Evolutionary conservation across 2,888 invertebrate species (phyloP).

Genomic region (Cyclophora albipunctata): DNA sequence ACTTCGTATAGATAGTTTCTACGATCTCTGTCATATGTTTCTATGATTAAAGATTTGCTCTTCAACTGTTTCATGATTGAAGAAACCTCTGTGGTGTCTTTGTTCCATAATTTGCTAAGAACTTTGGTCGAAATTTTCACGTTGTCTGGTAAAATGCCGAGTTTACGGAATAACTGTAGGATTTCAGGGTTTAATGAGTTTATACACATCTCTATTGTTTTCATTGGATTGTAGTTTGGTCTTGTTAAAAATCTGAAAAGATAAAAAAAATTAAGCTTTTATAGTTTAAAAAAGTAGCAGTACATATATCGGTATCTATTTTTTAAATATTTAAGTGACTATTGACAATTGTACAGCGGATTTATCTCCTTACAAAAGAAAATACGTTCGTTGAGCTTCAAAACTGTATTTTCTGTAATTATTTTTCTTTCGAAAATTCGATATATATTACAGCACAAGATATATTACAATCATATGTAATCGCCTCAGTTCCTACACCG

Average conservation of each 20-base stretch:
- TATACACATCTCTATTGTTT: conserved; percentile 77
- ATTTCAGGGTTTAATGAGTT: conserved; percentile 68
- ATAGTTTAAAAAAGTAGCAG: too few relatives aligned
- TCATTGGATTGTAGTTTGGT: conserved; percentile 55
- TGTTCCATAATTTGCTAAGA: conserved; percentile 57
- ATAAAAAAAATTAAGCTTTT: too few relatives aligned
- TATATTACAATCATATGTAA: too few relatives aligned
- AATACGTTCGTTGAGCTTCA: too few relatives aligned
- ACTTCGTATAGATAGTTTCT: conserved; percentile 81
- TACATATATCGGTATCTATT: too few relatives aligned
- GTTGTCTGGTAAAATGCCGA: conserved; percentile 81
- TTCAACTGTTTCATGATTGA: conserved; percentile 78
- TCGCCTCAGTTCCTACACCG: too few relatives aligned
- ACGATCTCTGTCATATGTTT: conserved; percentile 76
- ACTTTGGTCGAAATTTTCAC: conserved; percentile 79
- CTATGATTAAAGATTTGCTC: conserved; percentile 80
- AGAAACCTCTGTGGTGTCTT: conserved; percentile 65
- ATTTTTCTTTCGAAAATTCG: too few relatives aligned
- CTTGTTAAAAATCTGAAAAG: conserved; percentile 39
- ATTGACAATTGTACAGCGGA: too few relatives aligned
- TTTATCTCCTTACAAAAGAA: too few relatives aligned
- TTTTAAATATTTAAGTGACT: too few relatives aligned
- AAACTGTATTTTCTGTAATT: too few relatives aligned
- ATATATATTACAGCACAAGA: too few relatives aligned
- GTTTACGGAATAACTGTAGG: conserved; percentile 73